Base-by-base conservation (phyloP, 2,113 vertebrate species). In the Nannospalax galili region DNA sequence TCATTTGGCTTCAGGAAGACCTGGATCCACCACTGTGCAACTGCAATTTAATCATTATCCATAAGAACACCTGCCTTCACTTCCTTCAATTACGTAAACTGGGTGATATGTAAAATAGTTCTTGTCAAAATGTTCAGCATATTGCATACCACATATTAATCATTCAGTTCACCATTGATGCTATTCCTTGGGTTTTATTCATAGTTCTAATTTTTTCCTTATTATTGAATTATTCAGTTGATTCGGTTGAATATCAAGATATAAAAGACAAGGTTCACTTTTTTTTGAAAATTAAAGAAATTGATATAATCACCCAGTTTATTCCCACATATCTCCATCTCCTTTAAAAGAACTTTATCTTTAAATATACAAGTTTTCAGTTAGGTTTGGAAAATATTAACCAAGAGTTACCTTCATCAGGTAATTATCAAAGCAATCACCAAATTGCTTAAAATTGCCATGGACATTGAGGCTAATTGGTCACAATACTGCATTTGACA, bases 401-500 rank as follows among this genome's bases (percentile, higher is more conserved):
- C 2, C 3, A n/a, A 11, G 0, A 52, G 4, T 42, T 28, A 14
- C 26, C 7, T 19, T 42, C 35, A 32, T 64, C 10, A 48, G 8
- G 8, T 92, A 24, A 32, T 64, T 42, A 15, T 6, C 56, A 37
- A 64, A 20, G 3, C 24, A 60, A n/a, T 16, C 26, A 88, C 37
- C 60, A 92, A 93, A 45, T 60, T 85, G 88, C 3, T 20, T 84
- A 67, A 87, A 96, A 94, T 93, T 69, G 73, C 87, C 26, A 85
- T 95, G 14, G 4, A 72, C 69, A 16, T 42, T 69, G 6, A 85
- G 91, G 58, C 24, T 85, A 5, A 82, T 9, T 5, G 0, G 32
- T 62, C 81, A 93, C 37, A 58, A 65, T 90, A 30, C 35, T 93
- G 74, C 95, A 77, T 26, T 62, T 3, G 89, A 45, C n/a, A n/a